phyloP scores from a whole-genome alignment of 2,797 vertebrate genomes.

The Potorous gilbertii region DNA sequence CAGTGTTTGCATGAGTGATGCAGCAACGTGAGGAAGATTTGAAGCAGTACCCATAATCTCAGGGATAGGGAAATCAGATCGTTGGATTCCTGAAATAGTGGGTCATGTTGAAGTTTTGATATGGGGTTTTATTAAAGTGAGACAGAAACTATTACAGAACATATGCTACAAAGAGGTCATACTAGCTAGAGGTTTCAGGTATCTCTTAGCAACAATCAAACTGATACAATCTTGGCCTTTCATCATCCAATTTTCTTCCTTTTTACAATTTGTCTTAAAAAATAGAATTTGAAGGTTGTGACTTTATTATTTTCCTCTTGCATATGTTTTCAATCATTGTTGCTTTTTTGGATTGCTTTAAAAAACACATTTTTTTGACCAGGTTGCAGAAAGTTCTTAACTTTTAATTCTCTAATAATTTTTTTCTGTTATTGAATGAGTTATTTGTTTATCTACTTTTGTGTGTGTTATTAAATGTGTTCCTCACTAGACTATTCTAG shows the following conservation, averaged over 20 bases:
- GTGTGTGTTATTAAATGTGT: not conserved
- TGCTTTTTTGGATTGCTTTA: not conserved
- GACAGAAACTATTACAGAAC: not conserved
- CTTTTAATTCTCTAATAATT: not conserved
- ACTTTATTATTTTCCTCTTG: not conserved
- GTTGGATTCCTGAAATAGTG: not conserved
- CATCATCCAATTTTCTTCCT: not conserved
- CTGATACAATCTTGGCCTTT: not conserved
- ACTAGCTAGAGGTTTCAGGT: not conserved
- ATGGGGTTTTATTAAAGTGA: not conserved
- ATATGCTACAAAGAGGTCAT: not conserved
- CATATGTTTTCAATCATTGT: not conserved
- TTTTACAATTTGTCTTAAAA: not conserved
- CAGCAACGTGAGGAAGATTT: not conserved
- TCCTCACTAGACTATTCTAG: not conserved
- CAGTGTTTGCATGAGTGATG: not conserved
- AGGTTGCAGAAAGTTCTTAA: not conserved
- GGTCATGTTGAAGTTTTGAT: not conserved
- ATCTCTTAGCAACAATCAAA: not conserved
- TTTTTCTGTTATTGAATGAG: not conserved
- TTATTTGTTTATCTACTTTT: not conserved
- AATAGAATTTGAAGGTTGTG: not conserved
- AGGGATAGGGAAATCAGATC: not conserved
- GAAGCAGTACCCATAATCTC: not conserved
- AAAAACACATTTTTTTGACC: not conserved